Conservation (phyloP, 2,888 invertebrate genomes). For the Sepiola atlantica region DNA sequence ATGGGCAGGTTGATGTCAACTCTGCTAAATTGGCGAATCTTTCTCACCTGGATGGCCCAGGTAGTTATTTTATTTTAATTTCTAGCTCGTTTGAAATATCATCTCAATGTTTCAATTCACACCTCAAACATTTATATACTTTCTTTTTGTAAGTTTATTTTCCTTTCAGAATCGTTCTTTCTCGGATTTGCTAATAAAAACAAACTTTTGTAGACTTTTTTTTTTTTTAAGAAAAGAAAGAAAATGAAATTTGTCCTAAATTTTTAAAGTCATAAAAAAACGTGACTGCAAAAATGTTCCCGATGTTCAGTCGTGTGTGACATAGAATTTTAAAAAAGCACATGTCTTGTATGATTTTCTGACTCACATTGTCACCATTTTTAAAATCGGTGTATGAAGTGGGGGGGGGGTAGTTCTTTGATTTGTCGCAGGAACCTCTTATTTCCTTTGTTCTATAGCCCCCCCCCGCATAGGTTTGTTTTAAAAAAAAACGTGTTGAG, state of each 20-base stretch:
- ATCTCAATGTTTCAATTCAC: not conserved
- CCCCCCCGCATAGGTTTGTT: not conserved
- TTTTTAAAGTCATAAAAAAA: not conserved
- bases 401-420: not conserved
- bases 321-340: not conserved
- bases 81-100: not conserved
- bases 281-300: not conserved
- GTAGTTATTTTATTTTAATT: not conserved
- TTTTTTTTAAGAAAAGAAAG: not conserved
- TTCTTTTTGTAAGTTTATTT: not conserved
- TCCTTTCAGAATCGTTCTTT: not conserved
- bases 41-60: not conserved
- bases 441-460: not conserved
- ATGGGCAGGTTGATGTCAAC: not conserved
- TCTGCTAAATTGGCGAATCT: not conserved
- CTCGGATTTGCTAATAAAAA: not conserved
- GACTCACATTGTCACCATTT: not conserved
- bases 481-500: not conserved
- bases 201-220: not conserved
- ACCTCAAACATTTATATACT: not conserved
- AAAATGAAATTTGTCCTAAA: slow-evolving; percentile 18
- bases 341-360: not conserved
- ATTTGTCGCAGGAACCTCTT: not conserved
- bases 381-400: too few relatives aligned
- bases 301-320: not conserved